These are phyloP conservation scores for Eupristina koningsbergeri DNA, from an alignment of 1,140 invertebrate genomes.

Conservation along the genomic window DNA sequence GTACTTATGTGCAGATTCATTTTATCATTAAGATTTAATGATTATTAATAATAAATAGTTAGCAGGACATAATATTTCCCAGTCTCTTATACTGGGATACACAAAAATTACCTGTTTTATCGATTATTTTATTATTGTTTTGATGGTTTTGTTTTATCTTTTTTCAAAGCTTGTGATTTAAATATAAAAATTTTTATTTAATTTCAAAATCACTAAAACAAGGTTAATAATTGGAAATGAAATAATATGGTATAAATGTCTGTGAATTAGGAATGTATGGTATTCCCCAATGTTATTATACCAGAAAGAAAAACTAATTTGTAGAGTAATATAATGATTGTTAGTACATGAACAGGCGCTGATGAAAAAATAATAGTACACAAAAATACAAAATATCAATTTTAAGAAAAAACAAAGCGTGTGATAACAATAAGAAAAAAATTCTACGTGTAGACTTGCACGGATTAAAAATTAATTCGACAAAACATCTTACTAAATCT, in stretches of 20 bases:
- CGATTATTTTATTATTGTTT: conserved; percentile 53
- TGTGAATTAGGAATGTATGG: conserved; percentile 39
- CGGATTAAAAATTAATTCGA: conserved; percentile 6
- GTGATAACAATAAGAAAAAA: conserved; percentile 1
- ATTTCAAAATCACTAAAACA: conserved; percentile 37
- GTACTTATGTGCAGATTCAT: conserved; percentile 30
- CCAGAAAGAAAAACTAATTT: conserved; percentile 33
- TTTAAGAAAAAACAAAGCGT: conserved; percentile 35
- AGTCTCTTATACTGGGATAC: conserved; percentile 48
- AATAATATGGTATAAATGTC: conserved; percentile 39
- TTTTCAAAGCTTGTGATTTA: conserved; percentile 32
- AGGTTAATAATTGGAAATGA: conserved; percentile 26
- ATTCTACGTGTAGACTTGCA: conserved; percentile 35
- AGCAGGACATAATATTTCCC: conserved; percentile 53
- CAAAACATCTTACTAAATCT: conserved; percentile 36
- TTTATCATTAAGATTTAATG: conserved; percentile 56
- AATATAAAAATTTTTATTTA: conserved; percentile 49
- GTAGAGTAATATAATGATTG: conserved; percentile 36
- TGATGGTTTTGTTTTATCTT: conserved; percentile 48
- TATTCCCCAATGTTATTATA: conserved; percentile 41
- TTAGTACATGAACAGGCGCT: conserved; percentile 33
- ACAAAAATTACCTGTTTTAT: conserved; percentile 36
- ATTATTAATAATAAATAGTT: conserved; percentile 55
- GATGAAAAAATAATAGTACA: conserved; percentile 42
- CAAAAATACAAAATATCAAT: conserved; percentile 36